Percentiles rank a stretch among this genome's conserved stretches.
These are phyloP conservation scores for Diarsia mendica DNA, from an alignment of 2,888 invertebrate genomes.

Conservation along the genomic window DNA sequence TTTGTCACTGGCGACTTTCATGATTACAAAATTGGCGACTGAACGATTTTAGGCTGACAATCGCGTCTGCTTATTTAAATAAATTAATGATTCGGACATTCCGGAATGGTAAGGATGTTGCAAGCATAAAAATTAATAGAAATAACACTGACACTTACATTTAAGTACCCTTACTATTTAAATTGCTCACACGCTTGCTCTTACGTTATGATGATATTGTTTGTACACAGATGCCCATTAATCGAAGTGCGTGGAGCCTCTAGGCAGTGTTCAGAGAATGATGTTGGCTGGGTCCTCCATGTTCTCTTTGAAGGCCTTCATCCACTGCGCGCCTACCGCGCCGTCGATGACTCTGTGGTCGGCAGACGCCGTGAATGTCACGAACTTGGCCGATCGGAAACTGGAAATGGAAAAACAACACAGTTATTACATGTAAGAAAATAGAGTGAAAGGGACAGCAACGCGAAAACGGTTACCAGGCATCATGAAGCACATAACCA, in stretches of 20 bases:
- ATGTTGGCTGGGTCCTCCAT: slow-evolving; percentile 98
- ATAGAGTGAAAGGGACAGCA: too few relatives aligned
- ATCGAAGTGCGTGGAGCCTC: slow-evolving; percentile 66
- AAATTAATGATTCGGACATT: background rate
- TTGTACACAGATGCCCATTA: slow-evolving; percentile 65
- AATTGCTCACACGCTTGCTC: slow-evolving; percentile 33
- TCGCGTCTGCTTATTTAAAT: background rate
- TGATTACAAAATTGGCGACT: slow-evolving; percentile 3
- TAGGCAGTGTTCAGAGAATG: slow-evolving; percentile 92
- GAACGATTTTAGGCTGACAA: background rate
- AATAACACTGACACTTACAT: slow-evolving; percentile 58
- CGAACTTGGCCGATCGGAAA: slow-evolving; percentile 93
- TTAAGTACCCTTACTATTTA: slow-evolving; percentile 50
- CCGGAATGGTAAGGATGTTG: slow-evolving; percentile 13
- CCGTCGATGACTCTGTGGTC: slow-evolving; percentile 99
- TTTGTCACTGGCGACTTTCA: background rate
- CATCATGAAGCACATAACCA: too few relatives aligned
- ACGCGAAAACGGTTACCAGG: too few relatives aligned
- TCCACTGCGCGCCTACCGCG: slow-evolving; percentile 99
- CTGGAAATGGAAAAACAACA: slow-evolving; percentile 81
- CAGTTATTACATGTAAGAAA: background rate
- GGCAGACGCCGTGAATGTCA: slow-evolving; percentile 98
- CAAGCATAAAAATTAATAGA: slow-evolving; percentile 37
- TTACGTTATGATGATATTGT: slow-evolving; percentile 25
- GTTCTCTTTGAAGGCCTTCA: slow-evolving; percentile 96